Conservation (phyloP, 2,797 vertebrate species). For the Microchirus variegatus region DNA sequence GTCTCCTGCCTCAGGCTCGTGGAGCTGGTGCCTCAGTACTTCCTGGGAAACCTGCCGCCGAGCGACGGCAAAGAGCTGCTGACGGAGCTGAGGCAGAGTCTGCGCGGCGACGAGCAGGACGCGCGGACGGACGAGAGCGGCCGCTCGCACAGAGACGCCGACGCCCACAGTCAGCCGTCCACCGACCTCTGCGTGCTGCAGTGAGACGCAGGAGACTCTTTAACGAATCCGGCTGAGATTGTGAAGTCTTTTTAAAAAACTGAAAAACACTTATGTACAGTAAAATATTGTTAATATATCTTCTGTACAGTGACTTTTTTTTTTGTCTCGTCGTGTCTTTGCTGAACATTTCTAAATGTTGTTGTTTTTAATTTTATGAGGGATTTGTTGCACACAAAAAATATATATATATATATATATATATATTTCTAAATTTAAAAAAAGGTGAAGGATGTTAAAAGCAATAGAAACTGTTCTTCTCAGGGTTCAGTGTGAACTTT, state of each 20-base stretch:
- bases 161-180: constrained; percentile 52
- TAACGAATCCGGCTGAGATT: constrained; percentile 27
- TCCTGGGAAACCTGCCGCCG: constrained; percentile 90
- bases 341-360: constrained; percentile 10
- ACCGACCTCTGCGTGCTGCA: constrained; percentile 79
- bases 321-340: constrained; percentile 16
- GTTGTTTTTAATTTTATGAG: constrained; percentile 36
- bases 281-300: constrained; percentile 25
- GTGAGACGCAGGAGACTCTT: constrained; percentile 19
- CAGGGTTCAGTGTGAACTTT: background rate
- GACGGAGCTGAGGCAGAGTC: constrained; percentile 85
- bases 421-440: constrained; percentile 9
- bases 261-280: constrained; percentile 34
- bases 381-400: constrained; percentile 8
- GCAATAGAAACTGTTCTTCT: background rate
- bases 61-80: constrained; percentile 93
- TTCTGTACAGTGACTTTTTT: constrained; percentile 6
- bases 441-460: background rate
- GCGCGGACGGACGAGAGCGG: constrained; percentile 1
- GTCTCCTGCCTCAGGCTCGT: constrained; percentile 81
- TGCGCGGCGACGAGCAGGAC: constrained; percentile 45
- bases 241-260: constrained; percentile 11
- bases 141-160: constrained; percentile 32
- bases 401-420: too few relatives aligned
- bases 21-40: constrained; percentile 92